A percentile compares a stretch with the other conserved stretches of the same genome.
Conservation (phyloP, 2,888 invertebrate species). For the Drosophila anomelani region DNA sequence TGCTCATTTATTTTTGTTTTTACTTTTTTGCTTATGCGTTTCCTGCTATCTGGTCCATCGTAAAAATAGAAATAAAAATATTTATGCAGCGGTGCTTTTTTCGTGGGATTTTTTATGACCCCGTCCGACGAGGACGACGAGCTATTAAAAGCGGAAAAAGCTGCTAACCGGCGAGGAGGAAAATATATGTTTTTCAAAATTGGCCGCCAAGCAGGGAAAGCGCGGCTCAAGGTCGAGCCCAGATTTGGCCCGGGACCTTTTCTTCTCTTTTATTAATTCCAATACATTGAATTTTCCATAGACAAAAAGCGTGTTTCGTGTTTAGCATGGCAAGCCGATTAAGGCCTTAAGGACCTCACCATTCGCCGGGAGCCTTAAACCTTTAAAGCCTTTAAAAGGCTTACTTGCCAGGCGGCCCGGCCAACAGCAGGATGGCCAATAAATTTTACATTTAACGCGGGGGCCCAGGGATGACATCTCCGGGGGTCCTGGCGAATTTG, state of each 20-base stretch:
- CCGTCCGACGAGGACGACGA: conserved; percentile 19
- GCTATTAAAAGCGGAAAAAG: conserved; percentile 64
- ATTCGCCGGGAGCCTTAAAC: conserved; percentile 33
- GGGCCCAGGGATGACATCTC: conserved; percentile 41
- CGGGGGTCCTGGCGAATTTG: conserved; percentile 8
- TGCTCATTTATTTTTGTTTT: conserved; percentile 23
- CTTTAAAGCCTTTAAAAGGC: conserved; percentile 42
- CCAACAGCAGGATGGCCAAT: conserved; percentile 37
- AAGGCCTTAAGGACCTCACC: conserved; percentile 51
- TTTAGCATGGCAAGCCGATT: conserved; percentile 70
- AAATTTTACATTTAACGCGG: conserved; percentile 50
- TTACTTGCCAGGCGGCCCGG: conserved; percentile 33
- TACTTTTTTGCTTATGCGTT: not conserved
- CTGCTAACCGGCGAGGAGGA: conserved; percentile 23
- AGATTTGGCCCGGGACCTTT: conserved; percentile 45
- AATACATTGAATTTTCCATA: conserved; percentile 74
- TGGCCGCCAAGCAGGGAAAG: conserved; percentile 51
- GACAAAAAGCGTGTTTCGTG: conserved; percentile 68
- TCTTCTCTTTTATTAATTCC: conserved; percentile 68
- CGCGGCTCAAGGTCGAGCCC: conserved; percentile 56
- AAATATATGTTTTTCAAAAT: conserved; percentile 55
- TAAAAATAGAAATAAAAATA: conserved; percentile 76
- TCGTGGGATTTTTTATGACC: conserved; percentile 55
- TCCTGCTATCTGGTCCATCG: conserved; percentile 53
- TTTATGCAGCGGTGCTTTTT: conserved; percentile 61